A percentile compares a stretch with the other conserved stretches of the same genome.
phyloP scores from a whole-genome alignment of 2,888 invertebrate genomes.

The Galeopsomyia nigrocyanea region DNA sequence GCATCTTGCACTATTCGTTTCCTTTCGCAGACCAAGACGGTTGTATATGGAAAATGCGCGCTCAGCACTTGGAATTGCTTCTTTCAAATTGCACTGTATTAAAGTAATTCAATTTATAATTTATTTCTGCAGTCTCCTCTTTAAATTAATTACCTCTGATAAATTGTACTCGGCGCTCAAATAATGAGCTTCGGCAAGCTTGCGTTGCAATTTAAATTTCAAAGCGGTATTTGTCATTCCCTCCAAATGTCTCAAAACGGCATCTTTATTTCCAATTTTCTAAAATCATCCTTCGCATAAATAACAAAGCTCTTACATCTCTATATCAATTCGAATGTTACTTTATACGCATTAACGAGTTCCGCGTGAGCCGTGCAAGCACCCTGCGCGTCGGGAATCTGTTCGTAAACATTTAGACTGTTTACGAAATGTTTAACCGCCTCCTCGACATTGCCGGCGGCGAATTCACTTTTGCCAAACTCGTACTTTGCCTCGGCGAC shows the following conservation, averaged over 20 bases:
- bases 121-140: neutral
- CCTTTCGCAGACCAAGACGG: constrained; percentile 44
- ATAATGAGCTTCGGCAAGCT: constrained; percentile 59
- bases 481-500: constrained; percentile 53
- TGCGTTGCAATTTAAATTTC: constrained; percentile 48
- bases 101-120: neutral
- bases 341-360: constrained; percentile 58
- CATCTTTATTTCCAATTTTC: constrained; percentile 54
- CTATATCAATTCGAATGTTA: constrained; percentile 38
- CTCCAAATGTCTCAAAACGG: constrained; percentile 54
- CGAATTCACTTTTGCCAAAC: constrained; percentile 54
- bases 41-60: constrained; percentile 54
- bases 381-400: constrained; percentile 52
- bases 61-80: constrained; percentile 56
- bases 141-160: constrained; percentile 49
- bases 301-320: constrained; percentile 3
- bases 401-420: constrained; percentile 53
- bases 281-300: constrained; percentile 34
- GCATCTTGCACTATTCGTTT: constrained; percentile 56
- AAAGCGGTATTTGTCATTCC: constrained; percentile 52
- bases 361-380: constrained; percentile 58
- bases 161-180: constrained; percentile 58
- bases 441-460: constrained; percentile 46
- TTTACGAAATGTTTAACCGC: constrained; percentile 56
- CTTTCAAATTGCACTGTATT: constrained; percentile 50